Conservation (phyloP, 2,797 vertebrate species). For the Leuciscus waleckii region DNA sequence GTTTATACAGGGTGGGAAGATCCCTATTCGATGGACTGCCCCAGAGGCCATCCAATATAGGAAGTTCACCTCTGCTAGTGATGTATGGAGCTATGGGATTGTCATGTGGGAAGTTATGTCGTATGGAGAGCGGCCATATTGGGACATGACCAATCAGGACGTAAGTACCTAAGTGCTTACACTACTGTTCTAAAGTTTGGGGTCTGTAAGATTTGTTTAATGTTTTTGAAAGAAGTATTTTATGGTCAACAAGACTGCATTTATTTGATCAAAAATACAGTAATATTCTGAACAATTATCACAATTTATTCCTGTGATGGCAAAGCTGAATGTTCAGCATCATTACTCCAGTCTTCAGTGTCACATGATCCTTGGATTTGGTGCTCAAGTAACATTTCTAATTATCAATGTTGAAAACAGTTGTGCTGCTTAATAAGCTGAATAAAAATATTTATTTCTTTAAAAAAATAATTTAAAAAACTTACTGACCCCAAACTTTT, state of each 20-base stretch:
- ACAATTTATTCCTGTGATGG: background rate
- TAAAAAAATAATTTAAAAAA: background rate
- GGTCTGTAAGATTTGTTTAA: background rate
- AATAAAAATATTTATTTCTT: background rate
- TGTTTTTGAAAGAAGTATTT: background rate
- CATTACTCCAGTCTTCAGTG: background rate
- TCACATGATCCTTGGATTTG: background rate
- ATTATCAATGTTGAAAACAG: background rate
- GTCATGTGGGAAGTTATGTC: slow-evolving; percentile 88
- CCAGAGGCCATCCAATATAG: slow-evolving; percentile 86
- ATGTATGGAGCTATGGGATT: slow-evolving; percentile 85
- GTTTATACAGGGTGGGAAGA: slow-evolving; percentile 80
- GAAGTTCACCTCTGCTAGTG: slow-evolving; percentile 84
- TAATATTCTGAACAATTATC: background rate
- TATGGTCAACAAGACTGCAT: background rate
- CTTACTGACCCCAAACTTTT: background rate
- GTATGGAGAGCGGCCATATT: slow-evolving; percentile 84
- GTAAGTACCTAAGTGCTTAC: slow-evolving; percentile 68
- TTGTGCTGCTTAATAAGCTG: background rate
- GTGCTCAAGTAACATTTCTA: background rate
- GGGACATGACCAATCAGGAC: slow-evolving; percentile 87
- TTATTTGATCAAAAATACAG: background rate
- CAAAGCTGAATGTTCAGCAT: background rate
- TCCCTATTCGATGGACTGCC: slow-evolving; percentile 84
- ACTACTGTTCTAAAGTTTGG: background rate